Evolutionary conservation across 2,888 invertebrate species (phyloP).

Genomic region (Craniophora ligustri): DNA sequence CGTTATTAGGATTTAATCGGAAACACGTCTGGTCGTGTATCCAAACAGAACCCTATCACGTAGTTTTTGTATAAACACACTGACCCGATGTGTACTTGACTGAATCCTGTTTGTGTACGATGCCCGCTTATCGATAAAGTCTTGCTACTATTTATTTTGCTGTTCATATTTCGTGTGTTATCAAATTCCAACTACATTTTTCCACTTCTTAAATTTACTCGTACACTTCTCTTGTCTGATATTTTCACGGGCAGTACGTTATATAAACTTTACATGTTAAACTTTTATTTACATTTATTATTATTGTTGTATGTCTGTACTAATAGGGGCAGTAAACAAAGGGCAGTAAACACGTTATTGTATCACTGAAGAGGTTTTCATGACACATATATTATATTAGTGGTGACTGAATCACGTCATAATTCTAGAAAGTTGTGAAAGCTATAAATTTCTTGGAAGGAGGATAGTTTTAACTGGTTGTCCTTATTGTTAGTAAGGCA

Average conservation of each 20-base stretch:
- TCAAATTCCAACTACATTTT: constrained; percentile 3
- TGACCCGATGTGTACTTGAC: constrained; percentile 43
- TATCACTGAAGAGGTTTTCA: constrained; percentile 46
- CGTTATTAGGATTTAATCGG: constrained; percentile 27
- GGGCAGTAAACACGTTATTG: constrained; percentile 42
- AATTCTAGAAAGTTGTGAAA: constrained; percentile 33
- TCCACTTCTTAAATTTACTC: background rate
- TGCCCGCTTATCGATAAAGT: constrained; percentile 29
- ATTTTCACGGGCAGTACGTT: background rate
- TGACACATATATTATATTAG: constrained; percentile 33
- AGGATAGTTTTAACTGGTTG: constrained; percentile 26
- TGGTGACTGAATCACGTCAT: constrained; percentile 32
- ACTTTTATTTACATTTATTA: constrained; percentile 32
- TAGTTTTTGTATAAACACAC: constrained; percentile 27
- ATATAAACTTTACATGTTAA: constrained; percentile 19
- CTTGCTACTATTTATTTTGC: constrained; percentile 34
- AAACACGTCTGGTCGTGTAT: constrained; percentile 23
- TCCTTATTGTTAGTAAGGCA: constrained; percentile 11
- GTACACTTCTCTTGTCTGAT: background rate
- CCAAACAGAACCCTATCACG: constrained; percentile 29
- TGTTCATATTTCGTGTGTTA: constrained; percentile 27
- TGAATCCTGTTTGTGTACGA: constrained; percentile 43
- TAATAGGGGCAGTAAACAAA: constrained; percentile 42
- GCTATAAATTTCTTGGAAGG: constrained; percentile 23
- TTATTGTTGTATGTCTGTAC: constrained; percentile 29